phyloP scores from a whole-genome alignment of 2,888 invertebrate genomes.

The Smittia aterrima region DNA sequence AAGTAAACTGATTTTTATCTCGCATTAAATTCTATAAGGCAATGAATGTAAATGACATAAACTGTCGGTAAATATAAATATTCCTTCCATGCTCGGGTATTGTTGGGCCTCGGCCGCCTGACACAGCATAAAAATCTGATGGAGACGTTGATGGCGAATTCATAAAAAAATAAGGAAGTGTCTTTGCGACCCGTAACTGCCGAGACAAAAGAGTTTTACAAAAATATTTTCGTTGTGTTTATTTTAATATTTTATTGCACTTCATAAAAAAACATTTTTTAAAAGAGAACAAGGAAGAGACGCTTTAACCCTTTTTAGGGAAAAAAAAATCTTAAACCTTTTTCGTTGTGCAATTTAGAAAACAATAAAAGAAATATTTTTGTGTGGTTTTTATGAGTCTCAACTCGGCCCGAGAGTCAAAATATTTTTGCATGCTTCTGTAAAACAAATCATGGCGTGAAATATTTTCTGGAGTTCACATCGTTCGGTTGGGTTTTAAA shows the following conservation, averaged over 20 bases:
- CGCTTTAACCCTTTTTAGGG: constrained; percentile 26
- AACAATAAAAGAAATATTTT: background rate
- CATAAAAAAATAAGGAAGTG: background rate
- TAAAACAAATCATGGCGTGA: constrained; percentile 22
- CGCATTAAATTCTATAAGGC: constrained; percentile 34
- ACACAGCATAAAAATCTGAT: too few species aligned
- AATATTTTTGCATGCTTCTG: constrained; percentile 11
- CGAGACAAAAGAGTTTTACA: background rate
- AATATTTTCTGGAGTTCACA: background rate
- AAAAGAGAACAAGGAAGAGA: background rate
- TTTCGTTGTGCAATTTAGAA: constrained; percentile 26
- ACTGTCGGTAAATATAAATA: background rate
- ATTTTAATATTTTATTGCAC: constrained; percentile 35
- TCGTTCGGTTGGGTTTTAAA: background rate
- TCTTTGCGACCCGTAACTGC: background rate
- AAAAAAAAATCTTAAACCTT: background rate
- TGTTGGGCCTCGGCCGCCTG: background rate
- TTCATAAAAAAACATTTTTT: background rate
- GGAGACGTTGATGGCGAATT: too few species aligned
- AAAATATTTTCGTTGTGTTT: background rate
- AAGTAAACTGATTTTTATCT: constrained; percentile 32
- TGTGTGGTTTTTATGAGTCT: background rate
- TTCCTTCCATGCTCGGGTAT: background rate
- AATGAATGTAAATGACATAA: constrained; percentile 29
- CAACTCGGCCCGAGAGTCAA: constrained; percentile 21